Conservation (phyloP, 2,797 vertebrate species). For the Cryptoprocta ferox region DNA sequence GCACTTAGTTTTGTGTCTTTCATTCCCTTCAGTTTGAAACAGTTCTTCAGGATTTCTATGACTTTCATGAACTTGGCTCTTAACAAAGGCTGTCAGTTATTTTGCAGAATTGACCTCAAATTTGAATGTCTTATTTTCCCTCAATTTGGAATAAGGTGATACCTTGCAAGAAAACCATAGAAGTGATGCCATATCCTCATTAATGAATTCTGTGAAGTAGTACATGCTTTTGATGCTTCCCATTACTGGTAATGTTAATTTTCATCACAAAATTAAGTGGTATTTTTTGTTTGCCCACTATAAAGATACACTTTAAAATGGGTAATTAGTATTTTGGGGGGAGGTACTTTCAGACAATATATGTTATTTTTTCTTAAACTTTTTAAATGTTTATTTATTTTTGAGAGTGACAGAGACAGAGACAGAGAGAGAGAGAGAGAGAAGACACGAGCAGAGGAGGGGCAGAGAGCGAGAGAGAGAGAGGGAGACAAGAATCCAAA, state of each 20-base stretch:
- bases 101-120: background rate
- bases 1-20: background rate
- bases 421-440: too few relatives aligned
- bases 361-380: background rate
- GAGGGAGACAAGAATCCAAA: too few relatives aligned
- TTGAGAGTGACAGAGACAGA: too few relatives aligned
- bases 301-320: background rate
- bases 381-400: too few relatives aligned
- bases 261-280: background rate
- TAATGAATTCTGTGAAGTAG: background rate
- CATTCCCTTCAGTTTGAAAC: background rate
- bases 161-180: background rate
- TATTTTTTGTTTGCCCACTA: background rate
- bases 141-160: background rate
- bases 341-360: background rate
- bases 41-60: background rate
- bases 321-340: background rate
- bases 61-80: background rate
- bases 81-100: background rate
- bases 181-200: background rate
- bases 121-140: background rate
- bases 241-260: background rate
- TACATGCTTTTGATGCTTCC: background rate
- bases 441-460: too few relatives aligned
- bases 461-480: too few relatives aligned